Conservation (phyloP, 2,888 invertebrate genomes). For the Lycaena phlaeas region DNA sequence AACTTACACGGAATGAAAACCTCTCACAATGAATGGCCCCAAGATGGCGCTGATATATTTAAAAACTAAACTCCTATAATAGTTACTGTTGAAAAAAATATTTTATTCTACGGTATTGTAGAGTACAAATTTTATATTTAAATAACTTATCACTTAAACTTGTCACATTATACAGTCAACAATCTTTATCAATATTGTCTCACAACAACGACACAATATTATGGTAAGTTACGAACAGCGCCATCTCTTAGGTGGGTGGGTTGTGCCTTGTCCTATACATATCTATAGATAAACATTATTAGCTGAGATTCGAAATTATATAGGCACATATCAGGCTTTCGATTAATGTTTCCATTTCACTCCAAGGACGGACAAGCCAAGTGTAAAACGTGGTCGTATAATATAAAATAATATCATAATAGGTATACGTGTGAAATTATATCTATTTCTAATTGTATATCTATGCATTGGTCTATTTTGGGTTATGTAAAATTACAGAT, state of each 20-base stretch:
- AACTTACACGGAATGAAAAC: constrained; percentile 43
- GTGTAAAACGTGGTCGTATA: constrained; percentile 23
- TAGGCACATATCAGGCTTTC: constrained; percentile 64
- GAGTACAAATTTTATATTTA: too few species aligned
- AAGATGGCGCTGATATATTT: constrained; percentile 6
- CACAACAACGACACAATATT: too few species aligned
- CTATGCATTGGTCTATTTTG: constrained; percentile 11
- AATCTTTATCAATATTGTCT: too few species aligned
- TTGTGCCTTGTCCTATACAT: not conserved
- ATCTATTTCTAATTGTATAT: constrained; percentile 14
- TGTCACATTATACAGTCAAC: too few species aligned
- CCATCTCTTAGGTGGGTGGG: not conserved
- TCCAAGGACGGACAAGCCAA: constrained; percentile 62
- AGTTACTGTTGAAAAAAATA: too few species aligned
- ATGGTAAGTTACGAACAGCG: too few species aligned
- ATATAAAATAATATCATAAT: constrained; percentile 18
- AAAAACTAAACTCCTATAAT: too few species aligned
- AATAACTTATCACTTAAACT: too few species aligned
- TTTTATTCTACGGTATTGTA: too few species aligned
- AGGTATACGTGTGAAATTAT: constrained; percentile 9
- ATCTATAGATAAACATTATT: constrained; percentile 8
- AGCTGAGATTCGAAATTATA: constrained; percentile 42
- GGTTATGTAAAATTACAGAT: not conserved
- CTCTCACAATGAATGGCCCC: constrained; percentile 25
- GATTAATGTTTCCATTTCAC: constrained; percentile 29